Percentiles rank a stretch among this genome's conserved stretches.
phyloP scores from a whole-genome alignment of 2,797 vertebrate species.

The Cirrhinus molitorella region DNA sequence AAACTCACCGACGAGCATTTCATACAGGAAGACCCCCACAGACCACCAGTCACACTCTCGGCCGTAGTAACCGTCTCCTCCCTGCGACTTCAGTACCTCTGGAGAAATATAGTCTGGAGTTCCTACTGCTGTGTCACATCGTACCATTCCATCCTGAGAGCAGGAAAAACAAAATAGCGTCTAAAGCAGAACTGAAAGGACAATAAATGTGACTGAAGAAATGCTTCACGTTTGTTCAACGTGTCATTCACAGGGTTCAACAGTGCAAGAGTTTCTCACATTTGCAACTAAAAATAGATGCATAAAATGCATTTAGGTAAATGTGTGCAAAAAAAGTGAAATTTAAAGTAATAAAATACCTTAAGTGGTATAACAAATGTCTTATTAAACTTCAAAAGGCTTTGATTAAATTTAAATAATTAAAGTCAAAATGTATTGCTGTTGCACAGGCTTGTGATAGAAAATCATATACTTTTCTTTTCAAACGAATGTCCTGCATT shows the following conservation, averaged over 20 bases:
- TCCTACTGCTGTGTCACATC: constrained; percentile 98
- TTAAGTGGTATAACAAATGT: no score
- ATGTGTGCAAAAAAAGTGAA: no score
- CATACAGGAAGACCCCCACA: constrained; percentile 97
- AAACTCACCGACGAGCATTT: constrained; percentile 98
- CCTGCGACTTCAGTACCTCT: constrained; percentile 98
- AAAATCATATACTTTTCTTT: no score
- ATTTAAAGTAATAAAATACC: no score
- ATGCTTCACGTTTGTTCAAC: not conserved
- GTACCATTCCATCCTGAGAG: constrained; percentile 97
- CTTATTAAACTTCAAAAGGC: no score
- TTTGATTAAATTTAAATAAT: no score
- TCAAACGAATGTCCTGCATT: no score
- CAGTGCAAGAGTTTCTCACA: not conserved
- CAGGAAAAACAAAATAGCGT: not conserved
- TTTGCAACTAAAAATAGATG: not conserved
- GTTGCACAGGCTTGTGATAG: no score
- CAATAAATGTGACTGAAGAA: not conserved
- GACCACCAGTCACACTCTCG: constrained; percentile 99
- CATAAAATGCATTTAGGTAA: not conserved
- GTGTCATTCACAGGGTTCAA: not conserved
- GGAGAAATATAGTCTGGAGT: constrained; percentile 99
- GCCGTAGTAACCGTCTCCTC: constrained; percentile 97
- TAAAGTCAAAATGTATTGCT: no score
- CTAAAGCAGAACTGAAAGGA: not conserved